Evolutionary conservation across 2,888 invertebrate species (phyloP).

Genomic region (Platycnemis pennipes): DNA sequence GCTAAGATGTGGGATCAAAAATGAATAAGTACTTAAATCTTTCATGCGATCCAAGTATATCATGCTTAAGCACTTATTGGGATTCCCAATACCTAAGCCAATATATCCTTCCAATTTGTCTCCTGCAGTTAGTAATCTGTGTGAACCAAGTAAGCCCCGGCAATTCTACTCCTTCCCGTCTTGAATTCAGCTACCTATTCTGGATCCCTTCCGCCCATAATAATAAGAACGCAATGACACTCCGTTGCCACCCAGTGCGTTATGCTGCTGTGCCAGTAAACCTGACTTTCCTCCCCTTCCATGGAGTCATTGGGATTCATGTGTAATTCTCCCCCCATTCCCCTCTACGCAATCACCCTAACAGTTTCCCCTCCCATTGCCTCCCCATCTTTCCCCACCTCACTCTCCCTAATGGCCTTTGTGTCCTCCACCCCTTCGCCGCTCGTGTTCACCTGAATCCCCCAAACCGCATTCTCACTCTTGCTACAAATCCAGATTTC

Average conservation of each 20-base stretch:
- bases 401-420: not conserved
- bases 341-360: too few species aligned
- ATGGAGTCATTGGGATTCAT: not conserved
- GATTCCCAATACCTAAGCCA: not conserved
- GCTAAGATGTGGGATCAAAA: too few species aligned
- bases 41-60: not conserved
- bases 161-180: not conserved
- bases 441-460: not conserved
- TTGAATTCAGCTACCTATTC: not conserved
- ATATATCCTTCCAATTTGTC: slow-evolving; percentile 5
- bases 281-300: not conserved
- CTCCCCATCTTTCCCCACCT: not conserved
- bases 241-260: not conserved
- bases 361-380: not conserved
- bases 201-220: not conserved
- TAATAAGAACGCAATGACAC: not conserved
- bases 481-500: slow-evolving; percentile 32
- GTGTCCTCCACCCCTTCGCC: not conserved
- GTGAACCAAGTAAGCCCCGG: not conserved
- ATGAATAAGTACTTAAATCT: too few species aligned
- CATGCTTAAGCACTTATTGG: too few species aligned
- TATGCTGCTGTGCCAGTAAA: slow-evolving; percentile 4
- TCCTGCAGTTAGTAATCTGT: not conserved
- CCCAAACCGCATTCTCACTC: slow-evolving; percentile 21
- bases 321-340: not conserved